Evolutionary conservation across 2,797 vertebrate species (phyloP).

Genomic region (Hafferia zeledoni): DNA sequence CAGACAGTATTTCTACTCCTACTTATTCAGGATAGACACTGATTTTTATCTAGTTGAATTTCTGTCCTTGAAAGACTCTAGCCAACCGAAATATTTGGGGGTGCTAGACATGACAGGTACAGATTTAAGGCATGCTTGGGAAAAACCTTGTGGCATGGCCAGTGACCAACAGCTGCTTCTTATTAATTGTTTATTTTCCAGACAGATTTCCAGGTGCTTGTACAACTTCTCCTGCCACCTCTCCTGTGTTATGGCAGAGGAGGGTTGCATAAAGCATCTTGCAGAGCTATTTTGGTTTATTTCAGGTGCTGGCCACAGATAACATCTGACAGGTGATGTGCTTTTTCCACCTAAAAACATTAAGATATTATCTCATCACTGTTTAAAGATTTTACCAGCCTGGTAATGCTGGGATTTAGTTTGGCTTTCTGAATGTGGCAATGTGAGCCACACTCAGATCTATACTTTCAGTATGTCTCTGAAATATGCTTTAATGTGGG

Average conservation of each 20-base stretch:
- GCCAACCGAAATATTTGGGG: neutral
- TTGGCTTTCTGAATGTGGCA: neutral
- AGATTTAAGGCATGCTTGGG: rapidly evolving
- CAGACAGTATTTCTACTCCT: neutral
- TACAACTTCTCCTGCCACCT: neutral
- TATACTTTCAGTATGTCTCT: neutral
- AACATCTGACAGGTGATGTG: neutral
- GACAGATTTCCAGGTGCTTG: neutral
- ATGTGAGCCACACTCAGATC: neutral
- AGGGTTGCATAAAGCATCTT: neutral
- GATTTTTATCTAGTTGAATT: neutral
- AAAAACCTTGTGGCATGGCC: neutral
- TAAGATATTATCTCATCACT: neutral
- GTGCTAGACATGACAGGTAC: rapidly evolving
- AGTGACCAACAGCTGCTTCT: neutral
- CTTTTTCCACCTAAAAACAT: neutral
- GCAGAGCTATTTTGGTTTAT: neutral
- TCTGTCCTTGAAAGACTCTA: neutral
- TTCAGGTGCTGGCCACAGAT: neutral
- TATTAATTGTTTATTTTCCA: neutral
- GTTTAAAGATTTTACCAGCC: neutral
- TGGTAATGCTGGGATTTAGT: neutral
- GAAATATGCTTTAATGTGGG: neutral
- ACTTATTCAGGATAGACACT: neutral
- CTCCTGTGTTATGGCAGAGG: neutral